Conservation (phyloP, 2,888 invertebrate genomes). For the Drosophila vallismaia region DNA sequence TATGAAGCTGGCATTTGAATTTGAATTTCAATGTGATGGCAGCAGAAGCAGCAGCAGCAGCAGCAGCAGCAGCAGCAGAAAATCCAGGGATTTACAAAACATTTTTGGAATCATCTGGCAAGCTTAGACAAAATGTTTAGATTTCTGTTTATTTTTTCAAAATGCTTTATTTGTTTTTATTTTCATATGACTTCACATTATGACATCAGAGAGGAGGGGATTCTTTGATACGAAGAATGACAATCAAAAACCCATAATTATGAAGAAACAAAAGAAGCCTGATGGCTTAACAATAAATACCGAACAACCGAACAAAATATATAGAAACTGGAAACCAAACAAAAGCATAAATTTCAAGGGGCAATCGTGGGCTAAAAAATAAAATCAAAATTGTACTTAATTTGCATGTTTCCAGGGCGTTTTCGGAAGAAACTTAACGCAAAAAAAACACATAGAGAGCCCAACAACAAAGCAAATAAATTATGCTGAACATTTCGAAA, state of each 20-base stretch:
- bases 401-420: slow-evolving; percentile 72
- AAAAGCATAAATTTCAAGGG: slow-evolving; percentile 44
- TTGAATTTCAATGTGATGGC: background rate
- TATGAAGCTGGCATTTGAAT: slow-evolving; percentile 28
- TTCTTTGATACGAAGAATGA: slow-evolving; percentile 56
- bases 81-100: slow-evolving; percentile 7
- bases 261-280: slow-evolving; percentile 49
- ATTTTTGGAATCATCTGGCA: background rate
- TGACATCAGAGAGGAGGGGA: slow-evolving; percentile 65
- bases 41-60: background rate
- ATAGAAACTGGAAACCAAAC: slow-evolving; percentile 9
- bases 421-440: slow-evolving; percentile 57
- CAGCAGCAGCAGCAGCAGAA: background rate
- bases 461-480: slow-evolving; percentile 60
- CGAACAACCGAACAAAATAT: slow-evolving; percentile 12
- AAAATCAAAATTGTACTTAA: slow-evolving; percentile 55
- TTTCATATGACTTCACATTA: slow-evolving; percentile 53
- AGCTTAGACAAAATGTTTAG: background rate
- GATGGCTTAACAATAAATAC: slow-evolving; percentile 35
- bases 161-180: background rate
- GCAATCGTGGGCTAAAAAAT: slow-evolving; percentile 29
- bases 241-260: slow-evolving; percentile 73
- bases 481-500: slow-evolving; percentile 71
- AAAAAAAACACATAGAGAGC: slow-evolving; percentile 5
- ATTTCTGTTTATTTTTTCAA: background rate